Base-by-base conservation (phyloP, 2,888 invertebrate species). In the Holacanthella duospinosa region DNA sequence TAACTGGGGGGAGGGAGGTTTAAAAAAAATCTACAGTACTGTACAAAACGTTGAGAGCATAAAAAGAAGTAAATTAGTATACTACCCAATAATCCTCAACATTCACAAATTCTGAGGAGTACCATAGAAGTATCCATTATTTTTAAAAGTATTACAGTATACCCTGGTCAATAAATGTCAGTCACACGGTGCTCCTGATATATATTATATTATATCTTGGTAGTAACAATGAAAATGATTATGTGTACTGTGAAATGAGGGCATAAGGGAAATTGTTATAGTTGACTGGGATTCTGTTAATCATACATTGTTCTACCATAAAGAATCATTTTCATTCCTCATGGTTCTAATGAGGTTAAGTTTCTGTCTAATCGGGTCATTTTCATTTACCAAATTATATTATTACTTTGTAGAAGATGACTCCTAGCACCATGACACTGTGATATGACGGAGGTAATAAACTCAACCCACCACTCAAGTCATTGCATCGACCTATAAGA, bases 391-490 rank as follows among this genome's bases (percentile, higher is more conserved):
- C n/a, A n/a, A n/a, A n/a, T n/a, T n/a, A n/a, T n/a, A n/a, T n/a
- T n/a, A n/a, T n/a, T n/a, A n/a, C n/a, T n/a, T n/a, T n/a, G n/a
- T n/a, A 25, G 26, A 9, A 9, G 26, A 27, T 24, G 26, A 24
- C 9, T 3, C 9, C 26, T 9, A 57, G 57, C 57, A 57, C 57
- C 57, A 29, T 29, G 57, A 57, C 36, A 21, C 24, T 27, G 6
- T 57, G 57, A 57, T 57, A 57, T 57, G 57, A 57, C n/a, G 29
- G 29, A 57, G 16, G n/a, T 48, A 21, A 48, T 48, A 48, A 21
- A 29, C 16, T 4, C 2, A 25, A 4, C 12, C 57, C 57, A 57
- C 57, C 24, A 25, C 57, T 57, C 29, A 57, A 29, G n/a, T 57
- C 57, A 21, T 57, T 57, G 25, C 57, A 57, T 28, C 57, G 57